Base-by-base conservation (phyloP, 2,888 invertebrate species). In the Keiferia lycopersicella region DNA sequence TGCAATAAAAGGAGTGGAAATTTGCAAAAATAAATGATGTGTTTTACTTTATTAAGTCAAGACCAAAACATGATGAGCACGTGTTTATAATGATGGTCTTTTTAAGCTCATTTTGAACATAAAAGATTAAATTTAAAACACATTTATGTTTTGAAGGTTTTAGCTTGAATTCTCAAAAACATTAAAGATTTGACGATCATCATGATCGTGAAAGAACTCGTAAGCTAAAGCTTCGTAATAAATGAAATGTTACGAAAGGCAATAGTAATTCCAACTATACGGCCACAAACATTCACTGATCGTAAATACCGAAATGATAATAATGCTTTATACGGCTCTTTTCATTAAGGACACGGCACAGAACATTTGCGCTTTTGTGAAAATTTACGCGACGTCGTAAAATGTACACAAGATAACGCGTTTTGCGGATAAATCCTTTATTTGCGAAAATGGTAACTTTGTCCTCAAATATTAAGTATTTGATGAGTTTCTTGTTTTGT, bases 331-430 rank as follows among this genome's bases (percentile, higher is more conserved):
- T 71, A 73, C 69, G 69, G 73, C 72, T 72, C 73, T 70, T 73
- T 77, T 78, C 77, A 78, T 79, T 78, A 79, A 75, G 74, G 67
- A 69, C 69, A 67, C 73, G 70, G 71, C 71, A 72, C 71, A 70
- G 73, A 73, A 74, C 70, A 71, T 74, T 76, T 73, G 74, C 70
- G 74, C 74, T 72, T 70, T 73, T 69, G 67, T 67, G 73, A 71
- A 74, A 75, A 77, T 78, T 79, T 77, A 79, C 77, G 74, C 71
- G 68, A 66, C 65, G 69, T 71, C 73, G 73, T 78, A 77, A 77
- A 79, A 75, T 72, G 72, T 75, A 71, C 63, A 70, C 71, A 71
- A 73, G 73, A 75, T 73, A 72, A 75, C 68, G 69, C 64, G 69
- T 67, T 73, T 70, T 65, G 65, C 62, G 64, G 69, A 72, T 73